A percentile compares a stretch with the other conserved stretches of the same genome.
Evolutionary conservation across 37 sponge, comb jelly and placozoan species (phyloP).

Genomic region (Mnemiopsis leidyi): DNA sequence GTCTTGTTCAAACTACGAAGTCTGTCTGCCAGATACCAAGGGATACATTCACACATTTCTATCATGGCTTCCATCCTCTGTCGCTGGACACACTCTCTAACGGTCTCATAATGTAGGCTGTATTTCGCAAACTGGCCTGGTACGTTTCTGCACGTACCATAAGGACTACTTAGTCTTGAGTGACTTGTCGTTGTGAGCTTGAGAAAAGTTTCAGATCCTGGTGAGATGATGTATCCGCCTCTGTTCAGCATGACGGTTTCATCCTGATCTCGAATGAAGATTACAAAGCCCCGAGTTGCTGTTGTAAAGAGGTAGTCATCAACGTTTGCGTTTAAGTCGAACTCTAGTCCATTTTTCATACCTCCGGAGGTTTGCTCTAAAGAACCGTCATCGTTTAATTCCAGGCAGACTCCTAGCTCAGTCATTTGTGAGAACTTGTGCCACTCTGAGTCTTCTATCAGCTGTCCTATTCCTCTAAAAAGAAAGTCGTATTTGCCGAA

Average conservation of each 20-base stretch:
- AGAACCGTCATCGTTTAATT: slow-evolving; percentile 40
- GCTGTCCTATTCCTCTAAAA: neutral
- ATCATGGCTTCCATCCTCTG: neutral
- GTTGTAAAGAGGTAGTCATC: slow-evolving; percentile 36
- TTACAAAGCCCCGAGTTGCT: neutral
- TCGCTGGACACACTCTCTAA: slow-evolving; percentile 3
- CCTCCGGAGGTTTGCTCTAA: neutral
- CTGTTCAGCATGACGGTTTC: slow-evolving; percentile 24
- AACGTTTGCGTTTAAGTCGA: slow-evolving; percentile 43
- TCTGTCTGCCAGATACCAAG: slow-evolving; percentile 51
- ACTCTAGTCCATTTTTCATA: neutral
- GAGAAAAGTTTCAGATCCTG: slow-evolving; percentile 18
- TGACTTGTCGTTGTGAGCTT: neutral
- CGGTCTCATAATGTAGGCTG: slow-evolving; percentile 17
- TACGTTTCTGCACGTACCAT: slow-evolving; percentile 32
- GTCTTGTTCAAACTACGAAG: neutral
- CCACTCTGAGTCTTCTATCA: neutral
- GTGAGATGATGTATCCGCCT: slow-evolving; percentile 14
- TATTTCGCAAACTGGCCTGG: neutral
- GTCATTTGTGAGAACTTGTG: neutral
- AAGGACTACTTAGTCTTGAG: neutral
- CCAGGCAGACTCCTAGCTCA: slow-evolving; percentile 22
- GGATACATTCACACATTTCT: neutral
- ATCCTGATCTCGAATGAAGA: slow-evolving; percentile 42
- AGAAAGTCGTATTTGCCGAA: slow-evolving; percentile 25